Base-by-base conservation (phyloP, 2,888 invertebrate genomes). In the Ganaspis brasiliensis region DNA sequence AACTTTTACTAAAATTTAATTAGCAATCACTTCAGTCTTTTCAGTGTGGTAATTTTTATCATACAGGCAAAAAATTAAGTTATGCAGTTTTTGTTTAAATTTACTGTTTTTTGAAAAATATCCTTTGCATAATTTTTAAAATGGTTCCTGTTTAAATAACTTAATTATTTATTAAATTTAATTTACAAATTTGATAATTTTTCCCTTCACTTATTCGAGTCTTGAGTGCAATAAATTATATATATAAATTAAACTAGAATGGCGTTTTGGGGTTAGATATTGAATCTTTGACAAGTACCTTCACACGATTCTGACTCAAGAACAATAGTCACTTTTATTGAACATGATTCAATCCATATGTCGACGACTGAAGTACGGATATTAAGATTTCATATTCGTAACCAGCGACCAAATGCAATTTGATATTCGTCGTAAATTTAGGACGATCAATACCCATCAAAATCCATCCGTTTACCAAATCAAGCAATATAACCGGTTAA, bases 361-460 rank as follows among this genome's bases (percentile, higher is more conserved):
- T 52, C n/a, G 52, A 52, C 52, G 52, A 52, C 16, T 9, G 55
- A 72, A 72, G 75, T 71, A 72, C 26, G 35, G 72, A 67, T 57
- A 78, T 82, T 82, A 82, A 82, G 70, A 78, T 83, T 83, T 83
- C 79, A 83, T 78, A 81, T 76, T 78, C 78, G 75, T 74, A 78
- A 78, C 31, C 31, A 31, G 6, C 31, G 16, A 19, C 76, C 63
- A 77, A 82, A 81, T 79, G 74, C 73, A 26, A 76, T 52, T 67
- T 70, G 75, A 80, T 81, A 76, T 74, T 67, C 81, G 56, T 80
- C 83, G 82, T 82, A 86, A 86, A 86, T 86, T 84, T 82, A 74
- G 78, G 77, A 77, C 82, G 86, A 81, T 86, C 86, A 83, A 86
- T 86, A 84, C 75, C 76, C 4, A 19, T 52, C n/a, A 8, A 52